Percentiles rank a stretch among this genome's conserved stretches.
These are phyloP conservation scores for Melanogrammus aeglefinus DNA, from an alignment of 2,797 vertebrate genomes.

Conservation along the genomic window DNA sequence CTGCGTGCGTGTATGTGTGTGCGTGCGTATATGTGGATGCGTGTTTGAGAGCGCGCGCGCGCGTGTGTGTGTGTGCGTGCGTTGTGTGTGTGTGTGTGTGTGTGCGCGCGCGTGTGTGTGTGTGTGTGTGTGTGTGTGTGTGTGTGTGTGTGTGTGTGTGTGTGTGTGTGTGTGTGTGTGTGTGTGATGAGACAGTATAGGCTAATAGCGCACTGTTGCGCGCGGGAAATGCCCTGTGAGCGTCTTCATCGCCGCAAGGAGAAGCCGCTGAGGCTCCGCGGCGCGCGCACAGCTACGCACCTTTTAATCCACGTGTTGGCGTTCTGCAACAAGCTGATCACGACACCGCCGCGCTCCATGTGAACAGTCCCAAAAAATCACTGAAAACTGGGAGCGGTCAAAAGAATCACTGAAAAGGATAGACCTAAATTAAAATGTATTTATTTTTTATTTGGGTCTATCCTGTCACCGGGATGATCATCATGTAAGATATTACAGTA, in stretches of 20 bases:
- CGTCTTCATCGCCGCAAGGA: neutral
- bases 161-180: neutral
- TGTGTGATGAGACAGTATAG: neutral
- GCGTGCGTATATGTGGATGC: neutral
- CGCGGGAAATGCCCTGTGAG: neutral
- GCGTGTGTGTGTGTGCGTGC: no score
- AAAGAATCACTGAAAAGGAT: no score
- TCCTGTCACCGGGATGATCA: neutral
- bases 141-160: no score
- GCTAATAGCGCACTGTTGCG: neutral
- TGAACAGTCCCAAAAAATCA: neutral
- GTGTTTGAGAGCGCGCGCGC: no score
- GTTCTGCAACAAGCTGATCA: neutral
- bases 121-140: no score
- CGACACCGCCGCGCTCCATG: neutral
- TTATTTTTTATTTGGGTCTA: neutral
- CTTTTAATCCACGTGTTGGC: neutral
- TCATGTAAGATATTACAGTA: neutral
- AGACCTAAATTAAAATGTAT: no score
- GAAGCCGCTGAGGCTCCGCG: neutral
- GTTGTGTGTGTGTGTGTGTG: no score
- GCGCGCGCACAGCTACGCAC: neutral
- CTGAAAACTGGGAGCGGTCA: no score
- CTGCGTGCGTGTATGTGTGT: no score
- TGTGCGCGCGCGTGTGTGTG: no score